Evolutionary conservation across 2,888 invertebrate genomes (phyloP), one percentile per base, ranked within the genome.

Genomic region (Rapana venosa): DNA sequence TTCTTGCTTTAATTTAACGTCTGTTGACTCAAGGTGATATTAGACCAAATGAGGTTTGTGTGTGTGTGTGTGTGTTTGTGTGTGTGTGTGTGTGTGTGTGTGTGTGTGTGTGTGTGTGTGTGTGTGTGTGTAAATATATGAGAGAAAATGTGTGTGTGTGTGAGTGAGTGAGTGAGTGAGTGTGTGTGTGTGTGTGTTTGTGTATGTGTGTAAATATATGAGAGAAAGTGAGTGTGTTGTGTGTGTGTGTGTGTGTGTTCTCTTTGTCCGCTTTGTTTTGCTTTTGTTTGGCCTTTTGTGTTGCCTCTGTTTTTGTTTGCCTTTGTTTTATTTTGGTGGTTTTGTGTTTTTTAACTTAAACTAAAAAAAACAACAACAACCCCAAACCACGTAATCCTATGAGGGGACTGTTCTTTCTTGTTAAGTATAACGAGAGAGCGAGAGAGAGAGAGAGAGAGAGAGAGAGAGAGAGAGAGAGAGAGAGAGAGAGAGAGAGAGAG

Each of bases 381-480:
- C n/a, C n/a, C n/a, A 47, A 47, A 47, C 8, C 47, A 47, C 47
- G 47, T 47, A 47, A 47, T 2, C 47, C 47, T 47, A 47, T 8
- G 47, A 47, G 4, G 47, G n/a, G n/a, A n/a, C n/a, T n/a, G n/a
- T n/a, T n/a, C n/a, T n/a, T n/a, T n/a, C n/a, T n/a, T n/a, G n/a
- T n/a, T n/a, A n/a, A 47, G 47, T 47, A 84, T 47, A 84, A 47
- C 47, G 84, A 84, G 84, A 84, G 84, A 84, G 84, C 47, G 84
- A 84, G 84, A 84, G 84, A 84, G 84, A 84, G 84, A 84, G 84
- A 84, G 77, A 77, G 26, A 77, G 77, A 77, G n/a, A 32, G 77
- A 32, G 77, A 32, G n/a, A 32, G 77, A 32, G 77, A 32, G n/a
- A 32, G 77, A 61, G 61, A 61, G 20, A 61, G 61, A 61, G 61